Conservation (phyloP, 2,888 invertebrate genomes). For the Hydraecia micacea region DNA sequence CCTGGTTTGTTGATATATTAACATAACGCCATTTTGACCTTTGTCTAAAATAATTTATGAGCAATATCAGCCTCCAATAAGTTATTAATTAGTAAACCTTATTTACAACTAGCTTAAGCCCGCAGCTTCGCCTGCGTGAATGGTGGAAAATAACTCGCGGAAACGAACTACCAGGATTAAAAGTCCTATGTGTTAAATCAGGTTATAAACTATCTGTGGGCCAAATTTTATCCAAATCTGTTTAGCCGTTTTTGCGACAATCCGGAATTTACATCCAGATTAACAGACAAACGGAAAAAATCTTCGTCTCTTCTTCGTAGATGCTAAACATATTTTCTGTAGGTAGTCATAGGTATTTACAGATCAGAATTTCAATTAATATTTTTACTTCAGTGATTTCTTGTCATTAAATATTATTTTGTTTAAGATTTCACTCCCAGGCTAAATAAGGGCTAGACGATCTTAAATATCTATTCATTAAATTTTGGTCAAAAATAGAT, state of each 20-base stretch:
- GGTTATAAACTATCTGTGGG: neutral
- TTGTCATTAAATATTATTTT: conserved; percentile 11
- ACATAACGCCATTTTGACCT: neutral
- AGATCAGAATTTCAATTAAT: conserved; percentile 1
- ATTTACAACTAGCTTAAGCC: neutral
- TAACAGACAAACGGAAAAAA: too few relatives aligned
- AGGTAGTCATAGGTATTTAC: too few relatives aligned
- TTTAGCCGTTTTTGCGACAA: neutral
- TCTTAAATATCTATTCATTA: neutral
- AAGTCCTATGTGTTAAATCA: neutral
- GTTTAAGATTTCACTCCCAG: neutral
- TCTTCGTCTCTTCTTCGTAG: too few relatives aligned
- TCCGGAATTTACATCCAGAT: neutral
- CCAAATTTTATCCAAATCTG: neutral
- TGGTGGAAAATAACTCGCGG: neutral
- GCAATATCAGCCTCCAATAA: conserved; percentile 3
- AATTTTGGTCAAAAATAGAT: neutral
- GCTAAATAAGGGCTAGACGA: neutral
- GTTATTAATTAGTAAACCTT: neutral
- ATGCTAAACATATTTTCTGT: too few relatives aligned
- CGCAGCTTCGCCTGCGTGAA: neutral
- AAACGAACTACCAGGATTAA: neutral
- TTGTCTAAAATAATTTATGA: neutral
- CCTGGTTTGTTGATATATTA: neutral
- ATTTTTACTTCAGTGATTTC: neutral